phyloP scores from a whole-genome alignment of 92 coral and sea anemone species.

The Palythoa caribaeorum region DNA sequence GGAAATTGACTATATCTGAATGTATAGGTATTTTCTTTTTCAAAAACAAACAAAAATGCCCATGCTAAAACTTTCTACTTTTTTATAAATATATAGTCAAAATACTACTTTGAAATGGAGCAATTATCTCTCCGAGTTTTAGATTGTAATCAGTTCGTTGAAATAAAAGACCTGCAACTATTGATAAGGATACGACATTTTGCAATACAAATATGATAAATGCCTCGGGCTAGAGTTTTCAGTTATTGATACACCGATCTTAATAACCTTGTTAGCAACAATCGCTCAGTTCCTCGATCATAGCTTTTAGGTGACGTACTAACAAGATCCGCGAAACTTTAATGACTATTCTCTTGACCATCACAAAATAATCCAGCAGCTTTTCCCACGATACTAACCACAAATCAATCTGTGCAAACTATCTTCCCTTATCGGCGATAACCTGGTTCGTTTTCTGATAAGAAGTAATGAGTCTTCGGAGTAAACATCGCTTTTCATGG shows the following conservation, averaged over 20 bases:
- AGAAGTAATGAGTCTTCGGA: constrained; percentile 15
- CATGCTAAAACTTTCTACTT: not conserved
- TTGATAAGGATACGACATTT: not conserved
- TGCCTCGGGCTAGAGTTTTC: constrained; percentile 19
- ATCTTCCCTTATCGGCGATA: constrained; percentile 46
- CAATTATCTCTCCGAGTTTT: not conserved
- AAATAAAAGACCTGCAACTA: constrained; percentile 11
- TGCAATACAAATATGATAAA: not conserved
- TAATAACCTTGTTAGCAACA: constrained; percentile 23
- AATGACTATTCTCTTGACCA: constrained; percentile 14
- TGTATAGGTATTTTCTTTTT: not conserved
- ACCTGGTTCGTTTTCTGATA: constrained; percentile 44
- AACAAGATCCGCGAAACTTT: constrained; percentile 16
- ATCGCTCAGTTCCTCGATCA: not conserved
- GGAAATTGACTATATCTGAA: not conserved
- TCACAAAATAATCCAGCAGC: not conserved
- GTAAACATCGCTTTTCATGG: constrained; percentile 12
- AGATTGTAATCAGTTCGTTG: not conserved
- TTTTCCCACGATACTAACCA: constrained; percentile 48
- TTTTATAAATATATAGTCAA: not conserved
- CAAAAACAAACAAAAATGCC: not conserved
- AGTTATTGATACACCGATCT: not conserved
- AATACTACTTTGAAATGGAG: constrained; percentile 2
- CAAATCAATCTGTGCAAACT: constrained; percentile 24
- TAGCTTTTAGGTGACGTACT: constrained; percentile 6